Evolutionary conservation across 2,113 vertebrate genomes (phyloP).

Genomic region (Ornithorhynchus anatinus): DNA sequence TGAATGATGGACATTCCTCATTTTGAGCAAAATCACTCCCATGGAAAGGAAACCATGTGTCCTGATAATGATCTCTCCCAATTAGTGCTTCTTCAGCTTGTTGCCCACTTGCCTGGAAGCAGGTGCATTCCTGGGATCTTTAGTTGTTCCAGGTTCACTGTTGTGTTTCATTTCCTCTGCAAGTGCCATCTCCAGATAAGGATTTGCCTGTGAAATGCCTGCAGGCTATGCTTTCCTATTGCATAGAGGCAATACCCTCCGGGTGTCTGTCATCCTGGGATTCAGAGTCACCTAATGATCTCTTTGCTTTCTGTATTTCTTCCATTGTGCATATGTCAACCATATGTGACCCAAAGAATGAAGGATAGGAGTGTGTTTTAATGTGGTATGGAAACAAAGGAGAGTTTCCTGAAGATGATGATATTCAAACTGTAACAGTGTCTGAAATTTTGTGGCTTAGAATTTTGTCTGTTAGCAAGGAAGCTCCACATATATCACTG

Average conservation of each 20-base stretch:
- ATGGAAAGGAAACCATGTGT: neutral
- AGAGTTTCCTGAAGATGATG: neutral
- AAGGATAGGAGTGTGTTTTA: neutral
- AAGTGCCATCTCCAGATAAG: neutral
- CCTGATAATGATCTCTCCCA: neutral
- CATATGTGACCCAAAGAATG: neutral
- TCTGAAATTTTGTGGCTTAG: neutral
- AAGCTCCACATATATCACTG: neutral
- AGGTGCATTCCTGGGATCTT: neutral
- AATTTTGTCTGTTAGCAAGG: neutral
- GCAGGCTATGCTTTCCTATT: conserved; percentile 1
- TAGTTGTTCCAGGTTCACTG: neutral
- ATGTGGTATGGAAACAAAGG: neutral
- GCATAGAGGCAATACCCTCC: neutral
- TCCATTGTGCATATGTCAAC: neutral
- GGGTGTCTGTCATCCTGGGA: conserved; percentile 24
- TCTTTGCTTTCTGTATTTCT: neutral
- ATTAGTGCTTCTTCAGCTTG: neutral
- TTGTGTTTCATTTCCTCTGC: neutral
- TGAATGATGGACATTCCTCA: neutral
- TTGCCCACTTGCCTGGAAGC: neutral
- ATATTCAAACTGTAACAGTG: neutral
- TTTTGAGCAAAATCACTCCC: neutral
- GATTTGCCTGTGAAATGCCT: neutral
- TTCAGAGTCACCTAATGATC: neutral